Conservation (phyloP, 2,797 vertebrate genomes). For the Neopelma chrysocephalum region DNA sequence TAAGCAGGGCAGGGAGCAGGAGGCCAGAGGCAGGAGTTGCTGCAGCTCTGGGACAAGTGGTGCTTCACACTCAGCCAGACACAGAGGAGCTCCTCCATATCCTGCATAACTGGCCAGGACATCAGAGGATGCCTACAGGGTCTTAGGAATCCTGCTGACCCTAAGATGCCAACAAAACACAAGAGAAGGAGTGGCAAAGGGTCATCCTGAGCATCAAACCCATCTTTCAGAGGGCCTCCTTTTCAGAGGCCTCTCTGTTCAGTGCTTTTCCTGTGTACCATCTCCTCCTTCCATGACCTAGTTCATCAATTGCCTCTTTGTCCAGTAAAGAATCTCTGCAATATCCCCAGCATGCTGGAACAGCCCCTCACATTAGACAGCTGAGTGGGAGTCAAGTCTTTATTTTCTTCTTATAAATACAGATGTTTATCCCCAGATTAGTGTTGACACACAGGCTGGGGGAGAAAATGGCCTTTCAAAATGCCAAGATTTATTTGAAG, state of each 20-base stretch:
- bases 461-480: background rate
- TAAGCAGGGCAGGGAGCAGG: background rate
- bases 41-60: background rate
- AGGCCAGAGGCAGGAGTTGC: background rate
- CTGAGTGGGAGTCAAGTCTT: background rate
- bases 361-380: background rate
- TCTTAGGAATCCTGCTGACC: background rate
- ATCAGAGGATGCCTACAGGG: background rate
- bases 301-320: conserved; percentile 16
- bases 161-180: background rate
- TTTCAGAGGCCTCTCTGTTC: background rate
- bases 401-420: background rate
- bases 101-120: background rate
- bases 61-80: background rate
- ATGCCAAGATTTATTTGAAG: background rate
- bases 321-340: background rate
- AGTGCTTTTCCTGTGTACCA: background rate
- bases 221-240: background rate
- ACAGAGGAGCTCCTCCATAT: background rate
- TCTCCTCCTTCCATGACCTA: background rate
- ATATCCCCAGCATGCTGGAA: background rate
- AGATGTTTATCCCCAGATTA: background rate
- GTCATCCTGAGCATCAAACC: background rate
- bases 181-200: background rate
- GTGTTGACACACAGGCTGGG: background rate